Conservation (phyloP, 2,797 vertebrate species). For the Neostethus bicornis region DNA sequence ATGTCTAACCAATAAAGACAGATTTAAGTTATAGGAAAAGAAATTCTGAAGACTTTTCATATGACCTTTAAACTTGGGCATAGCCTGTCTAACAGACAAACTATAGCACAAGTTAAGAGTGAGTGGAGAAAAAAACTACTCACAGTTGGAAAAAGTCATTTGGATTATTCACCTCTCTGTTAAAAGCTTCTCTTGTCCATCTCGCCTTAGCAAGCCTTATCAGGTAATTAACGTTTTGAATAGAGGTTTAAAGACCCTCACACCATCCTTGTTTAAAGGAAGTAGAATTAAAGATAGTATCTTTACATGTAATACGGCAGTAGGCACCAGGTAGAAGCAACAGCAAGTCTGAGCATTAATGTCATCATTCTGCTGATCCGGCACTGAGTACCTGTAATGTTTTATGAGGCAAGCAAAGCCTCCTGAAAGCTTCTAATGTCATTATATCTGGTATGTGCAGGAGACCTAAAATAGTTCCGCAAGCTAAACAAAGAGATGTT, state of each 20-base stretch:
- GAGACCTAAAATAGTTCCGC: constrained; percentile 25
- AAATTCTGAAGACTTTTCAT: too few relatives aligned
- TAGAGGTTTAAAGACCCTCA: constrained; percentile 76
- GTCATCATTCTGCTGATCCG: constrained; percentile 68
- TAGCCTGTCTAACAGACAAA: not conserved
- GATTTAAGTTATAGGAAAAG: too few relatives aligned
- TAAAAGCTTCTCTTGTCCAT: constrained; percentile 57
- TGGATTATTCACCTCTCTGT: constrained; percentile 36
- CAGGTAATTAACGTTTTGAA: constrained; percentile 78
- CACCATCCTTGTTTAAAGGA: constrained; percentile 76
- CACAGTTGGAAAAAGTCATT: constrained; percentile 33
- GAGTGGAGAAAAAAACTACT: constrained; percentile 49
- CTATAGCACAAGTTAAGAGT: constrained; percentile 19
- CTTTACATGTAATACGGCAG: constrained; percentile 64
- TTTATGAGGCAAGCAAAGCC: constrained; percentile 58
- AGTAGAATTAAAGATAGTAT: constrained; percentile 81
- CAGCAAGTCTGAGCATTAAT: constrained; percentile 59
- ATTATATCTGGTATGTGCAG: constrained; percentile 36
- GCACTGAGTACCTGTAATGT: constrained; percentile 49
- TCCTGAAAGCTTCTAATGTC: constrained; percentile 43
- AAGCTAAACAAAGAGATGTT: too few relatives aligned
- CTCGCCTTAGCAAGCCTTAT: constrained; percentile 71
- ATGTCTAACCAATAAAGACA: too few relatives aligned
- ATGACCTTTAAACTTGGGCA: too few relatives aligned
- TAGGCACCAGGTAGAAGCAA: constrained; percentile 38